Evolutionary conservation across 2,888 invertebrate genomes (phyloP).

Genomic region (Elmis aenea): DNA sequence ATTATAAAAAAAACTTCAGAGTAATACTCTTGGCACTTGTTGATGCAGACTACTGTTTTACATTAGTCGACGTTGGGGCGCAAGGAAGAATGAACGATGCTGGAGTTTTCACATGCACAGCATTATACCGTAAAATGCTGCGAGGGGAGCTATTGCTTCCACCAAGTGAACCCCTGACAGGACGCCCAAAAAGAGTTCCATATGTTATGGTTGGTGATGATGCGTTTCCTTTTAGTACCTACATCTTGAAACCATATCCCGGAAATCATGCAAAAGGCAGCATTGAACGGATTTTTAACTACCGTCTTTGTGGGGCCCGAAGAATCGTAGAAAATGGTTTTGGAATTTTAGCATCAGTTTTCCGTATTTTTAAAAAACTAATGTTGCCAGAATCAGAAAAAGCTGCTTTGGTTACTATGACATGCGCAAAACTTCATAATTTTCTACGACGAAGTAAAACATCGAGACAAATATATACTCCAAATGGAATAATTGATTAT

Average conservation of each 20-base stretch:
- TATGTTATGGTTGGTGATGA: no score
- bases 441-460: conserved; percentile 23
- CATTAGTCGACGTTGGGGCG: conserved; percentile 5
- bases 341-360: conserved; percentile 19
- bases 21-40: conserved; percentile 31
- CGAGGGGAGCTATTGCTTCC: conserved; percentile 1
- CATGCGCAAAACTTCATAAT: conserved; percentile 26
- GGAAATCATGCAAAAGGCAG: conserved; percentile 10
- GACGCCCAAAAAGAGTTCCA: not conserved
- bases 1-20: conserved; percentile 22
- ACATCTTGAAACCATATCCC: conserved; percentile 7
- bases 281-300: conserved; percentile 21
- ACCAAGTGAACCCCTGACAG: not conserved
- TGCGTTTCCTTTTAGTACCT: conserved; percentile 2
- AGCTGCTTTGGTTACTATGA: conserved; percentile 21
- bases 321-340: conserved; percentile 24
- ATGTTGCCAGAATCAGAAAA: conserved; percentile 23
- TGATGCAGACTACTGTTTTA: conserved; percentile 31
- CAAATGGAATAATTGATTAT: no score
- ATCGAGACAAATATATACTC: conserved; percentile 20
- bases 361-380: conserved; percentile 23
- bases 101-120: conserved; percentile 3
- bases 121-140: conserved; percentile 3
- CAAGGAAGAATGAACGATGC: conserved; percentile 11
- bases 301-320: conserved; percentile 16